Evolutionary conservation across 2,888 invertebrate species (phyloP).

Genomic region (Erpobdella octoculata): DNA sequence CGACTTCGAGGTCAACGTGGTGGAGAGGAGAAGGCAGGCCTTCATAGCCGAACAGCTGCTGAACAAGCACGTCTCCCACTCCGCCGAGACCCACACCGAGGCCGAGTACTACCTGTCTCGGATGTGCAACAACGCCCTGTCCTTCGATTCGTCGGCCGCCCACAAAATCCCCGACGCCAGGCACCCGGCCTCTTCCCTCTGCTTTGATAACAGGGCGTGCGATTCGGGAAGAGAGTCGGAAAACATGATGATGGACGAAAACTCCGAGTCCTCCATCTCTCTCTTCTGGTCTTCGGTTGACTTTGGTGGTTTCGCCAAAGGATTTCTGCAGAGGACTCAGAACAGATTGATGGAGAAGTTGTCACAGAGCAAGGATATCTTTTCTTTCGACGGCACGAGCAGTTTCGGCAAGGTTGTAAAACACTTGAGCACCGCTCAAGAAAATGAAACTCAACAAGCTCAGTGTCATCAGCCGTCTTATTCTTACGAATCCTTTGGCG

Average conservation of each 20-base stretch:
- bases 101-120: conserved; percentile 18
- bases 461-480: neutral
- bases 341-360: conserved; percentile 15
- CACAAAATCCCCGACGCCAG: neutral
- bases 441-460: neutral
- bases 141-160: neutral
- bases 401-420: conserved; percentile 4
- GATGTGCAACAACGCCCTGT: neutral
- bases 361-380: conserved; percentile 1
- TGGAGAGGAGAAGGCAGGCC: conserved; percentile 30
- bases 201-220: neutral
- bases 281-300: conserved; percentile 22
- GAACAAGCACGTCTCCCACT: conserved; percentile 33
- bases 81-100: conserved; percentile 22
- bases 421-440: neutral
- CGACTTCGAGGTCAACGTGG: conserved; percentile 27
- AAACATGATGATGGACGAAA: conserved; percentile 13
- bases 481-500: neutral
- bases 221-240: neutral
- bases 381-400: conserved; percentile 1
- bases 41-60: conserved; percentile 33
- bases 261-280: neutral
- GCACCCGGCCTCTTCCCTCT: neutral
- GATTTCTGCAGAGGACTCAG: conserved; percentile 19
- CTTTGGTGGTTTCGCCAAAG: conserved; percentile 16